Conservation (phyloP, 2,113 vertebrate species). For the Pogonocichla stellata region DNA sequence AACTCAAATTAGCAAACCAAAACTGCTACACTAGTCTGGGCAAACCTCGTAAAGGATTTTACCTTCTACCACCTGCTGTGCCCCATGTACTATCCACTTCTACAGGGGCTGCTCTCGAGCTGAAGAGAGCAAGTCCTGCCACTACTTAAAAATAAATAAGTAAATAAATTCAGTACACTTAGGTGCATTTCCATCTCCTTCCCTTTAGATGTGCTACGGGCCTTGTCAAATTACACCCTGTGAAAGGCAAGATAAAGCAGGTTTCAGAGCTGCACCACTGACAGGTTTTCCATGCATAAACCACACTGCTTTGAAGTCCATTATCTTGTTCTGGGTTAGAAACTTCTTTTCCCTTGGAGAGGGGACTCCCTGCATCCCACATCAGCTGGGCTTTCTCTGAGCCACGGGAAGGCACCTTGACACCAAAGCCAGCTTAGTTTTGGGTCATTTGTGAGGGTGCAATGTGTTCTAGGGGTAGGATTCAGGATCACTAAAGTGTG, state of each 20-base stretch:
- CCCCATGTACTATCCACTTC: background rate
- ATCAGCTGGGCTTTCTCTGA: background rate
- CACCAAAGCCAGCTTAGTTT: background rate
- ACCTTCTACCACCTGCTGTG: background rate
- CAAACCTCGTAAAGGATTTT: background rate
- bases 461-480: background rate
- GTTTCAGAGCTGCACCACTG: constrained; percentile 29
- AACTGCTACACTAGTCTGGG: background rate
- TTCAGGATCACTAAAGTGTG: rapidly evolving
- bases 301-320: constrained; percentile 11
- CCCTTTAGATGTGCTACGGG: background rate
- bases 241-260: constrained; percentile 57
- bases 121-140: background rate
- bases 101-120: background rate
- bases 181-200: constrained; percentile 2
- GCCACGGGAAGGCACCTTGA: rapidly evolving
- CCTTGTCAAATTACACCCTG: constrained; percentile 23
- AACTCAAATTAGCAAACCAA: no score
- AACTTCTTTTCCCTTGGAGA: background rate
- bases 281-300: constrained; percentile 22
- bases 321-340: background rate
- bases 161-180: constrained; percentile 26
- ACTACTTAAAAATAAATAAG: constrained; percentile 34
- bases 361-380: background rate
- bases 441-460: background rate